Conservation (phyloP, 2,797 vertebrate genomes). For the Sebastes trivittatus region DNA sequence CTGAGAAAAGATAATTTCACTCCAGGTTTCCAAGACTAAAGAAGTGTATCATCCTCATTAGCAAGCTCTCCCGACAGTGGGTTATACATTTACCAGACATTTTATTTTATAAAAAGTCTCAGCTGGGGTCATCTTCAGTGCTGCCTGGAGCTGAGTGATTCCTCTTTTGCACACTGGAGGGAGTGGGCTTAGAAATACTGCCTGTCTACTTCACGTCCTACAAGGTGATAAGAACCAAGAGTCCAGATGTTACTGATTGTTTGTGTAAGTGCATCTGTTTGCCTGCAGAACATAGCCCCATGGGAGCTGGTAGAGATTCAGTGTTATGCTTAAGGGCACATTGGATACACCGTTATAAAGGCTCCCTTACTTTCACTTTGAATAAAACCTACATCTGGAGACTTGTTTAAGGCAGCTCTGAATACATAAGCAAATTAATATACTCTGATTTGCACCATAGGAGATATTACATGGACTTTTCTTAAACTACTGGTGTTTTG, state of each 20-base stretch:
- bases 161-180: neutral
- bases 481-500: neutral
- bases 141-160: conserved; percentile 4
- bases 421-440: neutral
- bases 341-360: neutral
- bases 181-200: neutral
- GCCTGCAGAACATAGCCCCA: neutral
- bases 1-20: conserved; percentile 20
- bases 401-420: neutral
- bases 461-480: neutral
- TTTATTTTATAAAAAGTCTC: neutral
- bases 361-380: neutral
- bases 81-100: conserved; percentile 3
- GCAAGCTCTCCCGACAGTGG: neutral
- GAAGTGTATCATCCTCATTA: conserved; percentile 28
- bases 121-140: conserved; percentile 14
- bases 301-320: neutral
- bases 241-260: neutral
- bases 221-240: neutral
- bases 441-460: neutral
- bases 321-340: neutral
- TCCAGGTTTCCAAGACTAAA: conserved; percentile 34
- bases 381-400: neutral
- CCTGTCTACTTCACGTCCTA: neutral
- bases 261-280: neutral